phyloP scores from a whole-genome alignment of 1,140 invertebrate species.

The Drosophila jambulina region DNA sequence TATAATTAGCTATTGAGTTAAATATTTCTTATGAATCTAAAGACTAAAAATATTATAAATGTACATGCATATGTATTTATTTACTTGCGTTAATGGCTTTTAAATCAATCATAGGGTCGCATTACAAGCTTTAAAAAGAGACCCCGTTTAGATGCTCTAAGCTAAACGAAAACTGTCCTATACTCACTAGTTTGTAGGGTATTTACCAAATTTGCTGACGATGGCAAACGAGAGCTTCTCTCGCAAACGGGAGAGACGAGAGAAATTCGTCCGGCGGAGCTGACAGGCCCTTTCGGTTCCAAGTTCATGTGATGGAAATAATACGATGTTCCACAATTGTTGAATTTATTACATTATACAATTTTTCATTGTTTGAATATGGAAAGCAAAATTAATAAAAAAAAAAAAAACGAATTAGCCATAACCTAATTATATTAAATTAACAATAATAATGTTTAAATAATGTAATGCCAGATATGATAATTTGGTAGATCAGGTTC shows the following conservation, averaged over 20 bases:
- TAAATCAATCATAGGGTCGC: no score
- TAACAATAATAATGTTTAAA: background rate
- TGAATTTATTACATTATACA: no score
- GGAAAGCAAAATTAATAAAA: background rate
- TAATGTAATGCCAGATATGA: background rate
- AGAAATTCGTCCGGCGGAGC: slow-evolving; percentile 13
- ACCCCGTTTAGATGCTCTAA: background rate
- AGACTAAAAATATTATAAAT: background rate
- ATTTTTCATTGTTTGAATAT: background rate
- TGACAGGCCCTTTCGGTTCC: slow-evolving; percentile 12
- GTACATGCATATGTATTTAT: background rate
- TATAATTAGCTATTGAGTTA: background rate
- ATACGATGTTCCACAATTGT: background rate
- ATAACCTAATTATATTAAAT: background rate
- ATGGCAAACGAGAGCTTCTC: slow-evolving; percentile 41
- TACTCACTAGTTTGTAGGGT: slow-evolving; percentile 1
- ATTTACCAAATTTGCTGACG: slow-evolving; percentile 48
- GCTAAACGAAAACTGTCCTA: background rate
- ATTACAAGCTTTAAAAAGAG: no score
- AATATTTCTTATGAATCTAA: background rate
- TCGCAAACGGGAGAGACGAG: slow-evolving; percentile 8
- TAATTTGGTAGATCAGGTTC: background rate
- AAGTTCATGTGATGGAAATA: slow-evolving; percentile 21
- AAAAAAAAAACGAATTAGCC: background rate
- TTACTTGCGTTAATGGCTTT: background rate